Percentiles rank a stretch among this genome's conserved stretches.
phyloP scores from a whole-genome alignment of 2,113 vertebrate species.

The Melanostigma gelatinosum region DNA sequence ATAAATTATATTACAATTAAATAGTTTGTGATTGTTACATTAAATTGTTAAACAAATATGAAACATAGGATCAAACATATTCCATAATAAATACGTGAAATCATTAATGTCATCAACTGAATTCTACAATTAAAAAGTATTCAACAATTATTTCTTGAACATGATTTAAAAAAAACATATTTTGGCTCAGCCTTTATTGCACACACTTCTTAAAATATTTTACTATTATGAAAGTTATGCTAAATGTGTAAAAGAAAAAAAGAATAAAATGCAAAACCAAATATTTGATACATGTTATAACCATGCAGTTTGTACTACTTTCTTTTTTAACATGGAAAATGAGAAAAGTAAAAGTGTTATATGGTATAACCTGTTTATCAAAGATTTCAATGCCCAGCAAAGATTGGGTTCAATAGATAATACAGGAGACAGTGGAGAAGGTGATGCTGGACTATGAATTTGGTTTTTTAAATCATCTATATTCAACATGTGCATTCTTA shows the following conservation, averaged over 20 bases:
- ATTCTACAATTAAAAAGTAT: constrained; percentile 52
- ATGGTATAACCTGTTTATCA: constrained; percentile 29
- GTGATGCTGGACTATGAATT: not conserved
- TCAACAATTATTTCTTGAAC: constrained; percentile 35
- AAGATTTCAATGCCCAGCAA: constrained; percentile 63
- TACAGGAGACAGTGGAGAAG: constrained; percentile 5
- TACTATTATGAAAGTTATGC: constrained; percentile 1
- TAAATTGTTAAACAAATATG: constrained; percentile 48
- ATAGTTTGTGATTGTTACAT: constrained; percentile 42
- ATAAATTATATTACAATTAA: constrained; percentile 65
- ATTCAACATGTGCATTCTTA: not conserved
- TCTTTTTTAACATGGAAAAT: constrained; percentile 22
- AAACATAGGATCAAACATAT: constrained; percentile 49
- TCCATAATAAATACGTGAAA: constrained; percentile 56
- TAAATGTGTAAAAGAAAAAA: constrained; percentile 24
- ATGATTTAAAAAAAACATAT: constrained; percentile 44
- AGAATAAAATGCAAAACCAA: constrained; percentile 16
- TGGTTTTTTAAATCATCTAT: not conserved
- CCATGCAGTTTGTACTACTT: constrained; percentile 56
- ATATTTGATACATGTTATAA: constrained; percentile 18
- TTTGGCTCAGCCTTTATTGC: constrained; percentile 79
- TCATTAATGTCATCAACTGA: constrained; percentile 23
- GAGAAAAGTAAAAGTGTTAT: constrained; percentile 10
- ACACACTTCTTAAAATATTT: constrained; percentile 41
- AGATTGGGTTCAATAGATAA: constrained; percentile 44